phyloP scores from a whole-genome alignment of 2,888 invertebrate species.

The Galeopsomyia nigrocyanea region DNA sequence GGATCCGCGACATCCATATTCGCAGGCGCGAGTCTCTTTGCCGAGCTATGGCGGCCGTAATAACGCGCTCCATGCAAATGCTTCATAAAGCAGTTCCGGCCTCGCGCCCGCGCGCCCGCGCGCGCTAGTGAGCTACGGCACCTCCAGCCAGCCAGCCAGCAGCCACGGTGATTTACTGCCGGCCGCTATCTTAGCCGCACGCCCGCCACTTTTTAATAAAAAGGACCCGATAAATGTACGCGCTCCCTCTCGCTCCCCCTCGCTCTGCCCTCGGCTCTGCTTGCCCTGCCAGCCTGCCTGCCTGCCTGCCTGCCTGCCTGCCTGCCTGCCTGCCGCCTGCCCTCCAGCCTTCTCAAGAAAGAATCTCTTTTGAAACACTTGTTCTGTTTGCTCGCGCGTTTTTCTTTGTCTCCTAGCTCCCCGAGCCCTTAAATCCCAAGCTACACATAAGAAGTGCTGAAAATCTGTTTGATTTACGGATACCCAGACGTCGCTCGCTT shows the following conservation, averaged over 20 bases:
- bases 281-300: not conserved
- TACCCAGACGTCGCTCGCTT: not conserved
- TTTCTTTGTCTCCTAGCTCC: not conserved
- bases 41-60: constrained; percentile 34
- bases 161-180: constrained; percentile 41
- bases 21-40: not conserved
- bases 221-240: constrained; percentile 59
- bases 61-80: constrained; percentile 55
- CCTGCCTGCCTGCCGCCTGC: not conserved
- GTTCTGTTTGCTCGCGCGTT: not conserved
- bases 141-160: not conserved
- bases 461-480: too few species aligned
- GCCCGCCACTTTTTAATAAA: constrained; percentile 56
- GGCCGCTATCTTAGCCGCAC: constrained; percentile 9
- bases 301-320: constrained; percentile 6
- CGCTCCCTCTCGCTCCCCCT: constrained; percentile 21
- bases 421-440: not conserved
- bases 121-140: not conserved
- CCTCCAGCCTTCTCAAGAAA: not conserved
- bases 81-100: constrained; percentile 53
- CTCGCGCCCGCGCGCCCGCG: constrained; percentile 21
- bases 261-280: constrained; percentile 10
- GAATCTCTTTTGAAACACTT: constrained; percentile 4
- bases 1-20: constrained; percentile 52
- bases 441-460: too few species aligned